Evolutionary conservation across 2,888 invertebrate species (phyloP).

Genomic region (Philonicus albiceps): DNA sequence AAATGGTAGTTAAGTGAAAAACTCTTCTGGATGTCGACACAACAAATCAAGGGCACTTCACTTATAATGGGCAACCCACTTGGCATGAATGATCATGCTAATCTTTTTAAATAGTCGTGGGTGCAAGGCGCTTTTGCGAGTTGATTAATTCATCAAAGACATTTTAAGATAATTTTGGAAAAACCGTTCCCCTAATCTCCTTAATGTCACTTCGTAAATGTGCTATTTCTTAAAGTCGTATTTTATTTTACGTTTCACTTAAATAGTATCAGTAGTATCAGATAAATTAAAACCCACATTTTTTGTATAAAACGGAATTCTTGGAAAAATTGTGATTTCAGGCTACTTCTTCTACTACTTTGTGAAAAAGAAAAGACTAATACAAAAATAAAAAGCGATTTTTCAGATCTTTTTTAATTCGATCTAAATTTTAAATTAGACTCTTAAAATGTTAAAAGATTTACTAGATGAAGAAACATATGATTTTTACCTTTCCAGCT

Average conservation of each 20-base stretch:
- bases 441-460: too few species aligned
- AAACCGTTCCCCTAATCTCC: neutral
- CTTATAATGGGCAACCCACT: neutral
- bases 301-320: too few species aligned
- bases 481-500: too few species aligned
- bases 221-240: neutral
- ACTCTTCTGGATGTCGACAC: neutral
- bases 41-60: constrained; percentile 7
- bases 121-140: neutral
- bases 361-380: neutral
- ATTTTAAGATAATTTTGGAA: neutral
- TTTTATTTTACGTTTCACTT: neutral
- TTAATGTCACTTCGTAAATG: neutral
- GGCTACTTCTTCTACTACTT: too few species aligned
- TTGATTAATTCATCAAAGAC: constrained; percentile 17
- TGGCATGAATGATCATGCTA: constrained; percentile 9
- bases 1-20: neutral
- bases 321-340: neutral
- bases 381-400: neutral
- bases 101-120: constrained; percentile 13
- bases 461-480: too few species aligned
- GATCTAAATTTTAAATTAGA: too few species aligned
- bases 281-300: neutral
- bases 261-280: neutral
- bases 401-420: too few species aligned